Percentiles rank a stretch among this genome's conserved stretches.
Conservation (phyloP, 2,888 invertebrate species). For the Agonopterix alstromeriana region DNA sequence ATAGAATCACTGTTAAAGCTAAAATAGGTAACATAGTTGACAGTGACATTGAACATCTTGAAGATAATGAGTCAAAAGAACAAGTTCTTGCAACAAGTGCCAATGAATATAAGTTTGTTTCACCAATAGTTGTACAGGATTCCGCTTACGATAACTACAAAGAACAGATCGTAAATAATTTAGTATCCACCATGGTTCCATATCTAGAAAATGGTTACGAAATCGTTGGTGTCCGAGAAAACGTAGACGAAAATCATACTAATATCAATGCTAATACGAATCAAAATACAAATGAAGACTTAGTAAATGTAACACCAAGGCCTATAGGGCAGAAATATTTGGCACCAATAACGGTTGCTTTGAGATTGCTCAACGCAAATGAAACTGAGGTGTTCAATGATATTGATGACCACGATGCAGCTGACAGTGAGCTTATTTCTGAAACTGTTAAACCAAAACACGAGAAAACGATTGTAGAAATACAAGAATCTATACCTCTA, state of each 20-base stretch:
- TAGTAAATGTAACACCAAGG: constrained; percentile 72
- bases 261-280: constrained; percentile 16
- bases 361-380: constrained; percentile 69
- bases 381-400: constrained; percentile 50
- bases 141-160: constrained; percentile 35
- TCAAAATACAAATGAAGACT: constrained; percentile 23
- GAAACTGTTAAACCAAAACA: constrained; percentile 54
- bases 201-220: constrained; percentile 62
- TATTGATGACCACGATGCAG: constrained; percentile 53
- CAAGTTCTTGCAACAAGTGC: constrained; percentile 28
- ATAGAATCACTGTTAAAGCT: constrained; percentile 47
- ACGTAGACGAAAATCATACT: constrained; percentile 28
- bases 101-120: constrained; percentile 47
- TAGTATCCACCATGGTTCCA: constrained; percentile 65
- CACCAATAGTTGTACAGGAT: constrained; percentile 70
- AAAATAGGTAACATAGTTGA: constrained; percentile 52
- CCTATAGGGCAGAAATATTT: constrained; percentile 74
- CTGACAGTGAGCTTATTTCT: constrained; percentile 56
- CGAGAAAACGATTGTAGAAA: constrained; percentile 76
- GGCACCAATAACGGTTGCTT: constrained; percentile 78
- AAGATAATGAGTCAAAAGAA: constrained; percentile 26
- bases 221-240: constrained; percentile 53
- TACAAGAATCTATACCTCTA: constrained; percentile 79
- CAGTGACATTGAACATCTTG: constrained; percentile 30
- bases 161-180: constrained; percentile 52